Percentiles rank a stretch among this genome's conserved stretches.
Evolutionary conservation across 2,888 invertebrate species (phyloP).

Genomic region (Phanerotoma sp.): DNA sequence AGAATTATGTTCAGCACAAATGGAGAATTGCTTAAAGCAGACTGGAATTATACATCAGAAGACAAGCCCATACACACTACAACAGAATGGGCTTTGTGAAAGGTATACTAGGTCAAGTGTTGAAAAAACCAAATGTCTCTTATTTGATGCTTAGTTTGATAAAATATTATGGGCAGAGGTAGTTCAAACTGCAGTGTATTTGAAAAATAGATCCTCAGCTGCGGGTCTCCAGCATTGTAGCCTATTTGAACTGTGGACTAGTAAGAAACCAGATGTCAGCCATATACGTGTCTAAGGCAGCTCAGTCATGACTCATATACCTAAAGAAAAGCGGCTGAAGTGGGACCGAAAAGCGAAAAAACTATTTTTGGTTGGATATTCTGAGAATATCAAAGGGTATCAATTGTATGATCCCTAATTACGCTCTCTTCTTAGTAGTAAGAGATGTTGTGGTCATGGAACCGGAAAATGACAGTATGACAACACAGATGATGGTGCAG

Average conservation of each 20-base stretch:
- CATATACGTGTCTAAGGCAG: slow-evolving; percentile 33
- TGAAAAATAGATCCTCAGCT: slow-evolving; percentile 31
- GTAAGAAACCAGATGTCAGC: slow-evolving; percentile 27
- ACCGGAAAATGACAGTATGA: too few species aligned
- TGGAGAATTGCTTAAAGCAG: neutral
- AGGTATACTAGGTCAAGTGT: slow-evolving; percentile 33
- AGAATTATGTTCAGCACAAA: neutral
- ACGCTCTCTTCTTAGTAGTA: neutral
- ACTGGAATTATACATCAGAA: slow-evolving; percentile 28
- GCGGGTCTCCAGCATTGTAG: slow-evolving; percentile 23
- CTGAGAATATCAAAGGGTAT: slow-evolving; percentile 21
- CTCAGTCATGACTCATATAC: slow-evolving; percentile 29
- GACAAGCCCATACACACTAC: slow-evolving; percentile 38
- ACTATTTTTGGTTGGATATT: slow-evolving; percentile 25
- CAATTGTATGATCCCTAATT: neutral
- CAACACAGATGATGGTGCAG: too few species aligned
- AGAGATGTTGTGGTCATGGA: neutral
- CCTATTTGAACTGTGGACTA: slow-evolving; percentile 33
- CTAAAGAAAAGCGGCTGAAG: slow-evolving; percentile 27
- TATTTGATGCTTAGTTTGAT: slow-evolving; percentile 16
- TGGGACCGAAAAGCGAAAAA: slow-evolving; percentile 27
- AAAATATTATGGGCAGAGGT: slow-evolving; percentile 31
- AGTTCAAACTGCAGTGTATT: slow-evolving; percentile 30
- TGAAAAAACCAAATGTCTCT: slow-evolving; percentile 33
- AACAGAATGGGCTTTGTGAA: slow-evolving; percentile 47